Evolutionary conservation across 2,888 invertebrate species (phyloP).

Genomic region (Limnephilus auricula): DNA sequence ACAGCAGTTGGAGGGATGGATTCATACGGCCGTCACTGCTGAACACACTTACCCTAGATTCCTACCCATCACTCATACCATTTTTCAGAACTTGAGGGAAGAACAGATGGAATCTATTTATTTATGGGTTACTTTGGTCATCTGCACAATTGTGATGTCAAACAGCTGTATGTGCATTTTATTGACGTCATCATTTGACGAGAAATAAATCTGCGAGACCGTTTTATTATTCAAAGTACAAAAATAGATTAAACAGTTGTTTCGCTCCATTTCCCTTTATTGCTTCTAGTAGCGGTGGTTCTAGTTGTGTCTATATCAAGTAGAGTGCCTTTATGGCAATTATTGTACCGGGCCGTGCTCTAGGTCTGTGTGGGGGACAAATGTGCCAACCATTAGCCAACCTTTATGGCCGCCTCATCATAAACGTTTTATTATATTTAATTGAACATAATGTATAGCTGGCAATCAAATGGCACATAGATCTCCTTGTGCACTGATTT

Average conservation of each 20-base stretch:
- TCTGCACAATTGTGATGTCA: background rate
- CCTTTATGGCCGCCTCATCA: background rate
- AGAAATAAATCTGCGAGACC: background rate
- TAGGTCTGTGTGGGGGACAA: background rate
- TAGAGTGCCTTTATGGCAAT: background rate
- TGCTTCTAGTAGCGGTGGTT: background rate
- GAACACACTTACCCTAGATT: no score
- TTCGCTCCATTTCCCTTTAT: background rate
- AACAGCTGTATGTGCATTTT: background rate
- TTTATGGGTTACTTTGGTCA: background rate
- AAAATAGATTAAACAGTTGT: background rate
- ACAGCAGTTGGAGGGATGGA: no score
- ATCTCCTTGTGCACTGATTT: background rate
- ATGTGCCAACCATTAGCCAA: background rate
- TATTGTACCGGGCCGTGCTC: background rate
- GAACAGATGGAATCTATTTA: no score
- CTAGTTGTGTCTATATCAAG: background rate
- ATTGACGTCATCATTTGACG: background rate
- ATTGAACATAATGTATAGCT: conserved; percentile 28
- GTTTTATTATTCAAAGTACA: background rate
- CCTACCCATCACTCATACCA: no score
- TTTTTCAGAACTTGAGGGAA: no score
- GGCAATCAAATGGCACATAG: background rate
- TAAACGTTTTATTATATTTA: conserved; percentile 23
- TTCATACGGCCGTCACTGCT: no score